phyloP scores from a whole-genome alignment of 1,140 invertebrate genomes.

The Tetramorium parvispinum region DNA sequence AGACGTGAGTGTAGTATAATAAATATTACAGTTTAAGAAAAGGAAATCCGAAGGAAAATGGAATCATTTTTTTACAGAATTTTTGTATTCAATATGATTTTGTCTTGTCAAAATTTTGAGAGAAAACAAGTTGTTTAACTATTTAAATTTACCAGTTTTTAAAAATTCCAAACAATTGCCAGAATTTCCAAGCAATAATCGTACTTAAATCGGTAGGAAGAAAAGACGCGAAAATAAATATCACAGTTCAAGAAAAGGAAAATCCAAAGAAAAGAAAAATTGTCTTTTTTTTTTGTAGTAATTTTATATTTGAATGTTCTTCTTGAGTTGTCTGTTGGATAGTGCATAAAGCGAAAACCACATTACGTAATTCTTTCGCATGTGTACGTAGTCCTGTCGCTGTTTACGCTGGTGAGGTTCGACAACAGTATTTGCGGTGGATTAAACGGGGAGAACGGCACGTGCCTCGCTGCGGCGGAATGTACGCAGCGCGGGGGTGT shows the following conservation, averaged over 20 bases:
- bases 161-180: no score
- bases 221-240: no score
- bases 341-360: neutral
- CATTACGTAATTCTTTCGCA: neutral
- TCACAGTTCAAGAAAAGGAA: no score
- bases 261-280: no score
- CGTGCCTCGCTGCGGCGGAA: constrained; percentile 90
- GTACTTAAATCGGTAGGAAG: no score
- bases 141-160: no score
- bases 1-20: constrained; percentile 58
- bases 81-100: neutral
- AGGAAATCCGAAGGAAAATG: neutral
- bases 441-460: constrained; percentile 91
- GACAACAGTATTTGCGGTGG: constrained; percentile 89
- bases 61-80: constrained; percentile 13
- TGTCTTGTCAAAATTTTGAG: neutral
- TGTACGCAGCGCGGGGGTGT: constrained; percentile 89
- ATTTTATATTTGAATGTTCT: no score
- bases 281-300: no score
- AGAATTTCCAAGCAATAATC: no score
- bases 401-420: constrained; percentile 92
- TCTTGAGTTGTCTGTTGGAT: neutral
- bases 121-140: no score
- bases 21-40: neutral
- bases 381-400: constrained; percentile 87